These are phyloP conservation scores for Novumbra hubbsi DNA, from an alignment of 2,797 vertebrate genomes.

Conservation along the genomic window DNA sequence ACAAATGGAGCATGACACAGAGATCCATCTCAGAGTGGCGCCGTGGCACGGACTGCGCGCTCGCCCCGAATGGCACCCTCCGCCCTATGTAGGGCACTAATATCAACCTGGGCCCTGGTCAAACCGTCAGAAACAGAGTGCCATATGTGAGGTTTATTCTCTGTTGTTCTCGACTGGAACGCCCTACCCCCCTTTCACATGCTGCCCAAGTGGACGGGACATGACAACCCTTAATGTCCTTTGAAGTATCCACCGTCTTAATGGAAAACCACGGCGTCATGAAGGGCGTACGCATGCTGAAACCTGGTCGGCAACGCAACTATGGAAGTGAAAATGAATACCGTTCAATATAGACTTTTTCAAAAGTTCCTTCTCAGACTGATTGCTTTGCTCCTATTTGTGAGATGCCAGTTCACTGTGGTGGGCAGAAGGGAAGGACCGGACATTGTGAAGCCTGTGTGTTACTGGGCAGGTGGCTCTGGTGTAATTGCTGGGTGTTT, in stretches of 20 bases:
- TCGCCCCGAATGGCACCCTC: background rate
- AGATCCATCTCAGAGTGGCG: slow-evolving; percentile 45
- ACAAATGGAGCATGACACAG: slow-evolving; percentile 49
- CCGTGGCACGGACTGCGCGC: background rate
- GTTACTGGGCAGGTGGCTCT: slow-evolving; percentile 3
- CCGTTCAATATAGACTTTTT: background rate
- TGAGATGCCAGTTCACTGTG: background rate
- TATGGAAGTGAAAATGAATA: background rate
- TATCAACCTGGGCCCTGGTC: background rate
- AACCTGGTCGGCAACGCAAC: background rate
- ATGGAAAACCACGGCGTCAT: background rate
- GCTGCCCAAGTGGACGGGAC: background rate
- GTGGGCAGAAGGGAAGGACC: background rate
- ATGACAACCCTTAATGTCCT: background rate
- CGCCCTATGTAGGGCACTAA: background rate
- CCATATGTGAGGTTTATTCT: background rate
- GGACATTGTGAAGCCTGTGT: background rate
- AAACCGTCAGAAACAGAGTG: background rate
- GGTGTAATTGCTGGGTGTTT: background rate
- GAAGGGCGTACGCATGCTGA: background rate
- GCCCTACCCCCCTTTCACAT: background rate
- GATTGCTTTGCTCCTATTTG: background rate
- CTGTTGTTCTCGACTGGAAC: background rate
- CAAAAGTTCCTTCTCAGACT: background rate
- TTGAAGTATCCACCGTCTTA: background rate